Evolutionary conservation across 2,113 vertebrate species (phyloP), one percentile per base, ranked within the genome.

Genomic region (Zosterops lateralis): DNA sequence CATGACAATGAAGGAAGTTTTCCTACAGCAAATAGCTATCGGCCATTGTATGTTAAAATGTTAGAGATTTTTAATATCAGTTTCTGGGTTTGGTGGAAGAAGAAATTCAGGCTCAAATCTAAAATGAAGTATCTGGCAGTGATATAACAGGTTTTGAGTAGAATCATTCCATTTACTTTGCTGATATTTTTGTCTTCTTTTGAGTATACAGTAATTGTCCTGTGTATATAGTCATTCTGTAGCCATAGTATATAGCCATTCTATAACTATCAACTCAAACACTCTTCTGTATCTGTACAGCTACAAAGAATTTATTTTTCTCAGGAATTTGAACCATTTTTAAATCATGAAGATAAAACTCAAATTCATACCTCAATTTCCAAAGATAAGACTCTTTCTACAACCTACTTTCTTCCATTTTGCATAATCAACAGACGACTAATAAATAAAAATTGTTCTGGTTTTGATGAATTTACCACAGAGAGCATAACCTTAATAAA

Each of bases 21-120:
- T 80, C n/a, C 9, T 47, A 66, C 20, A n/a, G 6, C 20, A 62
- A 86, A 57, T 11, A 70, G 17, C 4, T 80, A 53, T 22, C 0
- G 0, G 3, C 7, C 22, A 45, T 57, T 65, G 26, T 34, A 48
- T 44, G 2, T 58, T 31, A 64, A 31, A 20, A 36, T 16, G 48
- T 54, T 34, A 24, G 19, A 3, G 3, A 11, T 11, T 71, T 67
- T 77, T 5, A 1, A 36, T 28, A 11, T 74, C 36, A 14, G 0
- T 84, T 78, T 84, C 36, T 56, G 9, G 3, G 5, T 74, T 84
- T 84, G 10, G 4, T 53, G 19, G 28, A 54, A 82, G 25, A 66
- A 75, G 48, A 31, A 75, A 65, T 72, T 87, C 4, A 19, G 45
- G 29, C 20, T 92, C 26, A 73, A 83, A 91, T 51, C 19, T 60